Evolutionary conservation across 2,797 vertebrate species (phyloP).

Genomic region (Syngnathus rostellatus): DNA sequence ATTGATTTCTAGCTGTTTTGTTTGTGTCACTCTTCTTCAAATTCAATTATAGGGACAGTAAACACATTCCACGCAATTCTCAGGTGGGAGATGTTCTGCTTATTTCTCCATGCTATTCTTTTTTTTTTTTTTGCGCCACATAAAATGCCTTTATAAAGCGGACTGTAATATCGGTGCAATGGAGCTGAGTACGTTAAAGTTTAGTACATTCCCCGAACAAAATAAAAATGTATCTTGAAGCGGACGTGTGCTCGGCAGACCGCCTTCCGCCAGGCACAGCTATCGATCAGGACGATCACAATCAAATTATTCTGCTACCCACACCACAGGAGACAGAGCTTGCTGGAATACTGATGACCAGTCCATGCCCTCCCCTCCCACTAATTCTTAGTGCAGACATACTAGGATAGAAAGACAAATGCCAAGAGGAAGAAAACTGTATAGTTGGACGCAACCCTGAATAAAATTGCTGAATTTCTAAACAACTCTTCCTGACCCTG

Average conservation of each 20-base stretch:
- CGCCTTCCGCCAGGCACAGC: conserved; percentile 34
- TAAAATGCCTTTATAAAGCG: not conserved
- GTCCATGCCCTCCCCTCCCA: conserved; percentile 50
- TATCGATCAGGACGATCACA: conserved; percentile 61
- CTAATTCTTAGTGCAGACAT: conserved; percentile 48
- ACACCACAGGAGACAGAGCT: conserved; percentile 50
- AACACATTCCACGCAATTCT: not conserved
- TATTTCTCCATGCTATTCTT: not conserved
- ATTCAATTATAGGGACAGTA: not conserved
- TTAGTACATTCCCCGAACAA: not conserved
- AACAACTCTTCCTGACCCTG: not conserved
- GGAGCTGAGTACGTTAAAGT: not conserved
- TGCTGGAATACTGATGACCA: conserved; percentile 61
- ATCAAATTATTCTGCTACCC: conserved; percentile 61
- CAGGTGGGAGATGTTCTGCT: not conserved
- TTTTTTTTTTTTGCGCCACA: no score
- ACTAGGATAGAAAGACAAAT: conserved; percentile 14
- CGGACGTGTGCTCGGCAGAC: conserved; percentile 20
- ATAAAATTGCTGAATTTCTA: not conserved
- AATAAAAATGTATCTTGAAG: conserved; percentile 9
- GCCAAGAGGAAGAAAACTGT: not conserved
- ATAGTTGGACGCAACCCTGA: not conserved
- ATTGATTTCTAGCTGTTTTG: not conserved
- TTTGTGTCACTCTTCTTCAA: not conserved
- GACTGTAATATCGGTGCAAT: not conserved